Base-by-base conservation (phyloP, 2,888 invertebrate genomes). In the Papilio protenor region DNA sequence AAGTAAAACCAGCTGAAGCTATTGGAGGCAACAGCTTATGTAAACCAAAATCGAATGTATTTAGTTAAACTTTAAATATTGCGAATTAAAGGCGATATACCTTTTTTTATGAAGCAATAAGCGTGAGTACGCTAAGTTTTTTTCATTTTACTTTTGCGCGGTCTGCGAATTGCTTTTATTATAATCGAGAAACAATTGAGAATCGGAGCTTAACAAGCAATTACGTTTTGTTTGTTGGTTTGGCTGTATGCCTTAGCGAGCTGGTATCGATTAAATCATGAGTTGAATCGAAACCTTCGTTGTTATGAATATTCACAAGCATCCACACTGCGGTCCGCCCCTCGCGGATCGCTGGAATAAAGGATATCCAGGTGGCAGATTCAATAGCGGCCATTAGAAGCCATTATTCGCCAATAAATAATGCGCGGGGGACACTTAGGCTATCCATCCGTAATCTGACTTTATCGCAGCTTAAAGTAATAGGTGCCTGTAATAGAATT, bases 351-450 rank as follows among this genome's bases (percentile, higher is more conserved):
- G 86, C 27, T 82, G 87, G 89, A 90, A 92, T 92, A 91, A 92
- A 93, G 91, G 90, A 90, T 87, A 87, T 87, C 89, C 90, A 91
- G 89, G 91, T 93, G 93, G 92, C 90, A 90, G 90, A 92, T 94
- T 93, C 92, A 94, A 94, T 94, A 93, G 91, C 91, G 88, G 89
- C 93, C 90, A 95, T 95, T 94, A 94, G 91, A 90, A 90, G 87
- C 91, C 90, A 95, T 95, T 95, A 94, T 92, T 88, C 89, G 91
- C 89, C 91, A 91, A 94, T 94, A 94, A 95, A 95, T 95, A 93
- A 92, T 90, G 85, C 83, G 83, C 87, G 90, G 85, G 89, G 92
- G 93, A 92, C 91, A 91, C 91, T 88, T 86, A 85, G 83, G 86
- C 88, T 88, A 89, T 92, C 89, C 90, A 87, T 91, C 89, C 86